Evolutionary conservation across 2,888 invertebrate genomes (phyloP).

Genomic region (Leuctra nigra): DNA sequence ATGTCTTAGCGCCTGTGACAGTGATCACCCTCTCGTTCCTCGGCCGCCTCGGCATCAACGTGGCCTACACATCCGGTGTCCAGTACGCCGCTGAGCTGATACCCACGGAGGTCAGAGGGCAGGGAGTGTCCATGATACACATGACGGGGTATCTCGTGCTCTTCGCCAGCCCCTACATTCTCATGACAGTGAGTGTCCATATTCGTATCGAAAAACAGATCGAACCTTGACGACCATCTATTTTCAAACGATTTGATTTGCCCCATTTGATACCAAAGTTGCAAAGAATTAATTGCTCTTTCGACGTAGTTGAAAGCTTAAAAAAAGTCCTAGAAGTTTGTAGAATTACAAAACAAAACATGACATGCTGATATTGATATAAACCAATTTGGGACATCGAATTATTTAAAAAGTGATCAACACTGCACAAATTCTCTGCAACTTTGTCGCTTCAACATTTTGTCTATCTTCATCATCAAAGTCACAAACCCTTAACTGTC

Average conservation of each 20-base stretch:
- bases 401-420: not conserved
- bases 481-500: too few relatives aligned
- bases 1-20: constrained; percentile 35
- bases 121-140: constrained; percentile 54
- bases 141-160: constrained; percentile 55
- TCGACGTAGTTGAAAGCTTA: too few relatives aligned
- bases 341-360: too few relatives aligned
- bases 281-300: too few relatives aligned
- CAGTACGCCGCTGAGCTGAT: constrained; percentile 59
- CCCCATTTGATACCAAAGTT: too few relatives aligned
- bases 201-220: too few relatives aligned
- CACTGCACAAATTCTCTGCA: not conserved
- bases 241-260: too few relatives aligned
- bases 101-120: constrained; percentile 55
- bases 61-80: constrained; percentile 55
- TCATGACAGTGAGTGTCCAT: constrained; percentile 43
- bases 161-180: constrained; percentile 50
- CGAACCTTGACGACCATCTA: too few relatives aligned
- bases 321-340: too few relatives aligned
- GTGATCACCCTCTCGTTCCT: constrained; percentile 43
- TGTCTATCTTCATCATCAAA: too few relatives aligned
- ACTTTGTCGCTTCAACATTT: too few relatives aligned
- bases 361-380: too few relatives aligned
- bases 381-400: not conserved
- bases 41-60: constrained; percentile 52